These are phyloP conservation scores for Nomada fucata DNA, from an alignment of 2,888 invertebrate genomes.

Conservation along the genomic window DNA sequence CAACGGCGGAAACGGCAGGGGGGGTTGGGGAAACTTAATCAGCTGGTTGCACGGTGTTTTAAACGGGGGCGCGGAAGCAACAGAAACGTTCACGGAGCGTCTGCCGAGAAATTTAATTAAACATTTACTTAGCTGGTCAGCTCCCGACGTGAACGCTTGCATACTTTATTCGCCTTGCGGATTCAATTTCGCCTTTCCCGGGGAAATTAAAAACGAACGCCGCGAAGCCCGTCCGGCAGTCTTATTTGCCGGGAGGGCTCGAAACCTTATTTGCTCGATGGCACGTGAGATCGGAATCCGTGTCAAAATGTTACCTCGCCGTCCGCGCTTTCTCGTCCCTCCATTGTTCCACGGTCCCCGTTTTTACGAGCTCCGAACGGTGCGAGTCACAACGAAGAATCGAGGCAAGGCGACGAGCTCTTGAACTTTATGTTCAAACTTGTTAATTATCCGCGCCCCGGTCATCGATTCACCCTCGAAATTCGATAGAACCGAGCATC, in stretches of 20 bases:
- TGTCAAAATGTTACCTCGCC: slow-evolving; percentile 11
- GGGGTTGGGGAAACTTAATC: not conserved
- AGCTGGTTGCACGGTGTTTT: not conserved
- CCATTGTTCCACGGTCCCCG: not conserved
- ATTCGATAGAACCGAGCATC: slow-evolving; percentile 46
- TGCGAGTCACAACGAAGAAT: slow-evolving; percentile 11
- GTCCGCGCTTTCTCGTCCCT: not conserved
- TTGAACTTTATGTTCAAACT: slow-evolving; percentile 53
- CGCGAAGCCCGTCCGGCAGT: slow-evolving; percentile 5
- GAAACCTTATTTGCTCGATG: slow-evolving; percentile 42
- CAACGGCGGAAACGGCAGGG: not conserved
- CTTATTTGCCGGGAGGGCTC: slow-evolving; percentile 31
- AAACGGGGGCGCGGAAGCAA: not conserved
- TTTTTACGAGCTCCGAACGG: slow-evolving; percentile 32
- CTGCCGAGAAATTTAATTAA: slow-evolving; percentile 48
- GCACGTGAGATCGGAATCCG: slow-evolving; percentile 12
- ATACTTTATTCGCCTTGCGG: slow-evolving; percentile 38
- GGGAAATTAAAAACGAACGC: slow-evolving; percentile 49
- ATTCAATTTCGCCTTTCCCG: slow-evolving; percentile 42
- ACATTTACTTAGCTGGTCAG: slow-evolving; percentile 38
- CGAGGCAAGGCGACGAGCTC: slow-evolving; percentile 38
- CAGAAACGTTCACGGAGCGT: slow-evolving; percentile 1
- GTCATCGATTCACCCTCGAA: slow-evolving; percentile 53
- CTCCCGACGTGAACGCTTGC: slow-evolving; percentile 10
- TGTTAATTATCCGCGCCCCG: slow-evolving; percentile 49